These are phyloP conservation scores for Phodopus roborovskii DNA, from an alignment of 2,113 vertebrate genomes.

Conservation along the genomic window DNA sequence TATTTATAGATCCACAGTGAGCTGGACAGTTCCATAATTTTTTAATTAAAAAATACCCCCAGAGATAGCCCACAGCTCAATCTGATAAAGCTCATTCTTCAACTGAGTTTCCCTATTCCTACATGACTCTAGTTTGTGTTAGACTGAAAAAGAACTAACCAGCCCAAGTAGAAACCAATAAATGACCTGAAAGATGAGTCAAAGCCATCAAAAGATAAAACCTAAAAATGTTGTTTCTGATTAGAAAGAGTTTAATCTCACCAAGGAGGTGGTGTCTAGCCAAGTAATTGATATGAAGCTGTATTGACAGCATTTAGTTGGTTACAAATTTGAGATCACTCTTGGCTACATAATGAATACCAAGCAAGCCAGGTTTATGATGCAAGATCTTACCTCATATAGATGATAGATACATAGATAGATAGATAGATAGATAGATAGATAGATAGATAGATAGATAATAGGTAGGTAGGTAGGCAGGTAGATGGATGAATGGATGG, in stretches of 20 bases:
- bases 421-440: no score
- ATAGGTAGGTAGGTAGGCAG: neutral
- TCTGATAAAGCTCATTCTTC: neutral
- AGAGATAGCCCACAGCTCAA: neutral
- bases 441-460: neutral
- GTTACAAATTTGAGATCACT: neutral
- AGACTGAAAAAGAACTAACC: neutral
- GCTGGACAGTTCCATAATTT: neutral
- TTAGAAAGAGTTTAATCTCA: neutral
- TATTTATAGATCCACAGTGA: neutral
- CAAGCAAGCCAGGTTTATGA: neutral
- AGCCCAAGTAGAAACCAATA: neutral
- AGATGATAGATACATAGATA: no score
- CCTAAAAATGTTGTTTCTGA: neutral
- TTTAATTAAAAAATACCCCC: neutral
- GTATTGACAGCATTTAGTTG: neutral
- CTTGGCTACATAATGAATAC: neutral
- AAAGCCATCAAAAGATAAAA: neutral
- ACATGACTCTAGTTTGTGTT: neutral
- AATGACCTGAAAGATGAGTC: neutral
- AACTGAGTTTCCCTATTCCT: neutral
- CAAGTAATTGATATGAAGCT: neutral
- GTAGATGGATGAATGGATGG: neutral
- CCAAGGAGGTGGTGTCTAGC: neutral
- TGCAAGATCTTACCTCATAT: neutral